phyloP scores from a whole-genome alignment of 2,888 invertebrate genomes.

The Helleia helle region DNA sequence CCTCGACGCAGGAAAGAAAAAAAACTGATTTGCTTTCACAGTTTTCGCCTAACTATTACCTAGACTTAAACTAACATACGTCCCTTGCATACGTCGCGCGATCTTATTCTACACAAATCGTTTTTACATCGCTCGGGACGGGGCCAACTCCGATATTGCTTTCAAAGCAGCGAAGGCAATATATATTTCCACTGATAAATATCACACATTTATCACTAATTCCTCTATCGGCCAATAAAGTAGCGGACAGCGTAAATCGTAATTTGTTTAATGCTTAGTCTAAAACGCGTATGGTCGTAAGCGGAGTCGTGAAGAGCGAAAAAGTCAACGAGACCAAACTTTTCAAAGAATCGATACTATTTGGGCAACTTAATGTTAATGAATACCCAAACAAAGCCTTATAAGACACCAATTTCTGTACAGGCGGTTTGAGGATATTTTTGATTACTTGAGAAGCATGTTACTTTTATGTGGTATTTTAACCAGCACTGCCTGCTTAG shows the following conservation, averaged over 20 bases:
- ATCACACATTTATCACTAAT: constrained; percentile 53
- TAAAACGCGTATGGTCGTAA: constrained; percentile 7
- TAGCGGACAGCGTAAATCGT: constrained; percentile 34
- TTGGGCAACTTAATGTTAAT: no score
- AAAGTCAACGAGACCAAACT: no score
- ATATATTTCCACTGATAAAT: constrained; percentile 36
- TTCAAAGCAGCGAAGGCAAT: constrained; percentile 42
- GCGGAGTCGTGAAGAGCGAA: not conserved
- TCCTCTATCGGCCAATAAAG: constrained; percentile 31
- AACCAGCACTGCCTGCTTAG: no score
- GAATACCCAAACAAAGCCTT: no score
- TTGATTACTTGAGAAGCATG: no score
- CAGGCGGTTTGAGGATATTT: no score
- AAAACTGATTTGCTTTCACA: constrained; percentile 49
- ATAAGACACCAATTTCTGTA: not conserved
- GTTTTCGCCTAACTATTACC: constrained; percentile 69
- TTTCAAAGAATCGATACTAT: no score
- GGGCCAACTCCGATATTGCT: constrained; percentile 54
- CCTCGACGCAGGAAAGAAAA: constrained; percentile 55
- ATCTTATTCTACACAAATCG: constrained; percentile 56
- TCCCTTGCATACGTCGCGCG: constrained; percentile 31
- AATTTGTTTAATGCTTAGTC: constrained; percentile 17
- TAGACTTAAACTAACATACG: constrained; percentile 55
- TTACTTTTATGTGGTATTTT: not conserved
- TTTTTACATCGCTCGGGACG: constrained; percentile 57